Evolutionary conservation across 2,113 vertebrate species (phyloP).

Genomic region (Marcusenius ussheri): DNA sequence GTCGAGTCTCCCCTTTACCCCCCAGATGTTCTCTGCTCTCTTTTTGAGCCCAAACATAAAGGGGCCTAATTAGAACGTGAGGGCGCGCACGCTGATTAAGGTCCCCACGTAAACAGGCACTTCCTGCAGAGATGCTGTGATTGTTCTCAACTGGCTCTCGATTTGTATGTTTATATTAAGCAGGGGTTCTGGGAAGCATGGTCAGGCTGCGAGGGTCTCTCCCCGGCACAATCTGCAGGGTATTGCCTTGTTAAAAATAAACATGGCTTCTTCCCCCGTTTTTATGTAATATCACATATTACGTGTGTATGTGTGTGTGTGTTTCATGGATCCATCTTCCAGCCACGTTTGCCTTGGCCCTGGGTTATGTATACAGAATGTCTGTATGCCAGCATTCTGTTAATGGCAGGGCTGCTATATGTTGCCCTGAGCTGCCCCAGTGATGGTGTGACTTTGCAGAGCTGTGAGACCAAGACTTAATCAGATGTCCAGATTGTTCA

Average conservation of each 20-base stretch:
- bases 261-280: not conserved
- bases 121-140: conserved; percentile 26
- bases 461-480: not conserved
- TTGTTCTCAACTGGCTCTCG: conserved; percentile 25
- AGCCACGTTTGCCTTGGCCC: not conserved
- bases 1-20: not conserved
- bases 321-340: not conserved
- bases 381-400: not conserved
- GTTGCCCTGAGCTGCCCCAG: not conserved
- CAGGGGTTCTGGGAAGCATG: conserved; percentile 12
- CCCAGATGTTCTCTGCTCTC: not conserved
- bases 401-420: not conserved
- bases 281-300: not conserved
- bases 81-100: conserved; percentile 18
- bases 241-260: conserved; percentile 18
- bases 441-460: not conserved
- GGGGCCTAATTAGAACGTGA: conserved; percentile 21
- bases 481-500: not conserved
- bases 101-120: conserved; percentile 19
- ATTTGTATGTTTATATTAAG: conserved; percentile 26
- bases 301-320: not conserved
- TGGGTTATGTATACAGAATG: not conserved
- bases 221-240: not conserved
- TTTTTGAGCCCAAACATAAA: conserved; percentile 2
- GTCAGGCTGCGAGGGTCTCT: not conserved